Evolutionary conservation across 2,113 vertebrate species (phyloP).

Genomic region (Cinclus mexicanus): DNA sequence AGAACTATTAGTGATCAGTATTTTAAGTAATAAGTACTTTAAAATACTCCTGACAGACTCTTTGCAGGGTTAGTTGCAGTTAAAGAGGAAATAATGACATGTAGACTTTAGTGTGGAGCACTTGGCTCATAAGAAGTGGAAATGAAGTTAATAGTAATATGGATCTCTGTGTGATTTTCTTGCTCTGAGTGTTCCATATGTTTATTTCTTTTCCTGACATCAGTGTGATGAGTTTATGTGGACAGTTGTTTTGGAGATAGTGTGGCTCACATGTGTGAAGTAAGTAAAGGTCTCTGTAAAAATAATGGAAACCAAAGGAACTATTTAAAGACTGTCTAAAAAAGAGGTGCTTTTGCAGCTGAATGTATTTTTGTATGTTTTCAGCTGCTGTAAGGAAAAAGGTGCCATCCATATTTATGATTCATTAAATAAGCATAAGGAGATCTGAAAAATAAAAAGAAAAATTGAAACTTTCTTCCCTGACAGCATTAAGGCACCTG

Average conservation of each 20-base stretch:
- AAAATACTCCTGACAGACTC: background rate
- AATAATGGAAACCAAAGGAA: slow-evolving; percentile 28
- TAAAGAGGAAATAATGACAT: background rate
- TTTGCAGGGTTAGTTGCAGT: background rate
- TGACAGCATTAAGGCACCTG: background rate
- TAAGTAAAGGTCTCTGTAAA: background rate
- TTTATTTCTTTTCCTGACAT: background rate
- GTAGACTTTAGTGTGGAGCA: background rate
- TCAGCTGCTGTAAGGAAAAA: background rate
- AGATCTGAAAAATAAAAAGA: background rate
- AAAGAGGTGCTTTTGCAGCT: slow-evolving; percentile 19
- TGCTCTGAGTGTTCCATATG: background rate
- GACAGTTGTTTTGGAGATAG: background rate
- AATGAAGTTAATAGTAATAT: background rate
- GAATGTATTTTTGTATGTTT: slow-evolving; percentile 30
- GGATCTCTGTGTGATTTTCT: background rate
- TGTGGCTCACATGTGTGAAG: background rate
- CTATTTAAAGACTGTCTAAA: slow-evolving; percentile 24
- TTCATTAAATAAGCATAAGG: slow-evolving; percentile 38
- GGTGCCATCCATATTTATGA: slow-evolving; percentile 12
- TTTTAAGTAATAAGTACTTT: background rate
- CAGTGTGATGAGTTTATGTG: background rate
- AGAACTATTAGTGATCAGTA: background rate
- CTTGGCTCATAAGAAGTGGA: fast-evolving
- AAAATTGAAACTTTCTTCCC: background rate